Conservation (phyloP, 2,888 invertebrate genomes). For the Lordiphosa fenestrarum region DNA sequence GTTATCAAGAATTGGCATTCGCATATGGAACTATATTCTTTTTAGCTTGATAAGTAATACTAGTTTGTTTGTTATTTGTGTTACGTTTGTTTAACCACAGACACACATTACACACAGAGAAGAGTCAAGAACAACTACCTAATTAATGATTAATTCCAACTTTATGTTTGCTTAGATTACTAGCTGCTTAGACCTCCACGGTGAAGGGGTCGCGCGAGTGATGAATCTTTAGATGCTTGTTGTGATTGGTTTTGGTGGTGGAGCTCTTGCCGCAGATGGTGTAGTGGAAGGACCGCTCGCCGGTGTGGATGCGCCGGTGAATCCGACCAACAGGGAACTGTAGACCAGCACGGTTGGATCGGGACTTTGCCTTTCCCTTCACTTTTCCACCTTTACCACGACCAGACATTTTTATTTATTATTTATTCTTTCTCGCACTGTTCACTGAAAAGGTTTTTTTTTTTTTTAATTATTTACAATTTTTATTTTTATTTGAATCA, state of each 20-base stretch:
- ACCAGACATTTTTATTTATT: too few species aligned
- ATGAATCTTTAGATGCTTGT: constrained; percentile 93
- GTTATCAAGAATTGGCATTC: constrained; percentile 66
- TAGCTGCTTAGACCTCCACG: constrained; percentile 83
- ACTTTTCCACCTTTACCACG: too few species aligned
- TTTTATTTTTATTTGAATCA: too few species aligned
- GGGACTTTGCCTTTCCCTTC: too few species aligned
- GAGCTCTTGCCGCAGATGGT: constrained; percentile 94
- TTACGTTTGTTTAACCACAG: constrained; percentile 52
- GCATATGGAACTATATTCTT: constrained; percentile 47
- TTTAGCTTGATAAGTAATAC: constrained; percentile 65
- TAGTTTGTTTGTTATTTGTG: constrained; percentile 59
- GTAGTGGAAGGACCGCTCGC: constrained; percentile 88
- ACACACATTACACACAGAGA: constrained; percentile 67
- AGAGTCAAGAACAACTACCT: constrained; percentile 66
- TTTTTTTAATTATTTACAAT: too few species aligned
- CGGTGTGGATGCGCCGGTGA: constrained; percentile 93
- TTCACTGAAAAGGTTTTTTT: too few species aligned
- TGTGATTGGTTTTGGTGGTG: constrained; percentile 94
- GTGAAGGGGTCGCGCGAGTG: constrained; percentile 93
- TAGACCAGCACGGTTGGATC: too few species aligned
- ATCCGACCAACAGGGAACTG: too few species aligned
- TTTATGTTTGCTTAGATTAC: constrained; percentile 40
- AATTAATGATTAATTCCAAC: constrained; percentile 56
- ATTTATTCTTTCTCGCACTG: too few species aligned